phyloP scores from a whole-genome alignment of 2,797 vertebrate species.

The Pteropus rufus region DNA sequence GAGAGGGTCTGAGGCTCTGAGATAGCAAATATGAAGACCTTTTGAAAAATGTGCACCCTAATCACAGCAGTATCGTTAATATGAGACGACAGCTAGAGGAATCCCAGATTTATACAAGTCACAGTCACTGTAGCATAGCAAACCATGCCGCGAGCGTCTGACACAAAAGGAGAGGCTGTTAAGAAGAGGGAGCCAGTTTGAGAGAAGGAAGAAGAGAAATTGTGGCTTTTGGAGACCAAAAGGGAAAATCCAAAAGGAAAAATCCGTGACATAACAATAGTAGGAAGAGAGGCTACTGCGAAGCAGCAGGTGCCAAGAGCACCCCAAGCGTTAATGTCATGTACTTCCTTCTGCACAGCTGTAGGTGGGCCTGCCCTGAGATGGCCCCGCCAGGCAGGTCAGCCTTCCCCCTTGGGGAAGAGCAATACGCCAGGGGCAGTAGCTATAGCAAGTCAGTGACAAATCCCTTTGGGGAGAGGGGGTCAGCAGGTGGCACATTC shows the following conservation, averaged over 20 bases:
- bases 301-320: not conserved
- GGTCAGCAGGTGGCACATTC: conserved; percentile 1
- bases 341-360: conserved; percentile 48
- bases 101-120: conserved; percentile 4
- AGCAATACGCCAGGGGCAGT: not conserved
- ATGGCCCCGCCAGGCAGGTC: conserved; percentile 23
- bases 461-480: not conserved
- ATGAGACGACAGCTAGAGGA: not conserved
- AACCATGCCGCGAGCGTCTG: not conserved
- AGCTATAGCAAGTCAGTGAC: not conserved
- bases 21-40: not conserved
- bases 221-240: conserved; percentile 7
- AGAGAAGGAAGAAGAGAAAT: conserved; percentile 28
- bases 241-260: conserved; percentile 58
- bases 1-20: not conserved
- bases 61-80: not conserved
- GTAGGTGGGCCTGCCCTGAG: not conserved
- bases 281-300: not conserved
- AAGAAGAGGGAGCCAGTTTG: not conserved
- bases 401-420: not conserved
- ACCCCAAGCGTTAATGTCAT: not conserved
- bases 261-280: conserved; percentile 26
- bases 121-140: not conserved
- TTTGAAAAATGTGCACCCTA: not conserved
- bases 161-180: not conserved